Base-by-base conservation (phyloP, 2,113 vertebrate genomes). In the Boleophthalmus pectinirostris region DNA sequence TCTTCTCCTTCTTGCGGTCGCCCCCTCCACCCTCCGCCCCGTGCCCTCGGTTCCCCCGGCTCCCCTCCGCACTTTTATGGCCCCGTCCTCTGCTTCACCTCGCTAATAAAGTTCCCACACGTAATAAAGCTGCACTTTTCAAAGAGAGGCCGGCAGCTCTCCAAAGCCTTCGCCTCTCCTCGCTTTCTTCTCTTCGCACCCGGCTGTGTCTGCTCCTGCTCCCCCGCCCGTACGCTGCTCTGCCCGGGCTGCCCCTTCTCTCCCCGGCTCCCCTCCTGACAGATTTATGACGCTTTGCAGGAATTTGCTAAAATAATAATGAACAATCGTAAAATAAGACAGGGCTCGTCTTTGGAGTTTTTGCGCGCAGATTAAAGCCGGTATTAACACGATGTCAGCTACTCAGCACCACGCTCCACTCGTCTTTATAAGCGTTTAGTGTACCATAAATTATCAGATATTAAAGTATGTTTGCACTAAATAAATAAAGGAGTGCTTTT, bases 211-310 rank as follows among this genome's bases (percentile, higher is more conserved):
- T 87, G 76, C 74, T 66, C 43, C n/a, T n/a, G 15, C 75, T 82
- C 74, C 79, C 82, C 74, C 71, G 87, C 80, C 80, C 85, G 82
- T 82, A 73, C 82, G 80, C 81, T 82, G 66, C 76, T 70, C 74
- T 84, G 84, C 72, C 75, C 56, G 46, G 49, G 33, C 78, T 53
- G 56, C 61, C 73, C 77, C 77, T 72, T 46, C 77, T 29, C 67
- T 64, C 61, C 58, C 58, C n/a, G 10, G 38, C 61, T 43, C 61
- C 18, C 61, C 33, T 38, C 10, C 64, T 90, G 90, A 87, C 88
- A 93, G 92, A 93, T 93, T 93, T 93, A 93, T 91, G 91, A 84
- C 82, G 74, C 84, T 90, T 92, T 92, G 82, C 78, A 88, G 82
- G 84, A 89, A 90, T 89, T 92, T 85, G 74, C 80, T 85, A 61